phyloP scores from a whole-genome alignment of 2,888 invertebrate species.

The Tenthredo scrophulariae region DNA sequence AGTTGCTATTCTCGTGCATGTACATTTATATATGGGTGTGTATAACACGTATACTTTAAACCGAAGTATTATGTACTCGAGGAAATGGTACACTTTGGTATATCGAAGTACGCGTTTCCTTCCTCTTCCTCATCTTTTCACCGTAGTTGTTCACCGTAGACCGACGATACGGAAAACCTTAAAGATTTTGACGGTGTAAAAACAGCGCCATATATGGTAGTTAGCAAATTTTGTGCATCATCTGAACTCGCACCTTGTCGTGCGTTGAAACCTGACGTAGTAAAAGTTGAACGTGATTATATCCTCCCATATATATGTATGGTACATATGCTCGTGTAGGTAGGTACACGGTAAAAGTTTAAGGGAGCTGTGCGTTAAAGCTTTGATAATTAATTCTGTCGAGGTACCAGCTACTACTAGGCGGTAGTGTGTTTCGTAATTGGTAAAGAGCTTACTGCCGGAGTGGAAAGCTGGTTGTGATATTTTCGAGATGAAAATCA shows the following conservation, averaged over 20 bases:
- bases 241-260: neutral
- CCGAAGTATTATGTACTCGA: conserved; percentile 17
- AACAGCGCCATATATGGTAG: neutral
- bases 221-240: neutral
- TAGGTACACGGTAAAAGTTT: conserved; percentile 15
- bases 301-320: neutral
- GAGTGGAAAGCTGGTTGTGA: neutral
- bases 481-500: conserved; percentile 7
- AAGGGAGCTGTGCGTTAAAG: conserved; percentile 1
- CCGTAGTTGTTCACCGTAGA: neutral
- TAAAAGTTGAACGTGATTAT: conserved; percentile 8
- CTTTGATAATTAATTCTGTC: conserved; percentile 36
- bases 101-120: neutral
- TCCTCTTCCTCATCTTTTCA: neutral
- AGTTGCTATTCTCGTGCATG: neutral
- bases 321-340: neutral
- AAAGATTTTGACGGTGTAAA: neutral
- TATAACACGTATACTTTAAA: neutral
- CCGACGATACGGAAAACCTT: neutral
- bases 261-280: neutral
- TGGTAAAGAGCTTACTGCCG: conserved; percentile 17
- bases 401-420: conserved; percentile 3
- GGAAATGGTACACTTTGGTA: neutral
- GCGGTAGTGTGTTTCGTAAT: conserved; percentile 12
- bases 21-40: neutral